These are phyloP conservation scores for Tragulus kanchil DNA, from an alignment of 2,113 vertebrate genomes.

Conservation along the genomic window DNA sequence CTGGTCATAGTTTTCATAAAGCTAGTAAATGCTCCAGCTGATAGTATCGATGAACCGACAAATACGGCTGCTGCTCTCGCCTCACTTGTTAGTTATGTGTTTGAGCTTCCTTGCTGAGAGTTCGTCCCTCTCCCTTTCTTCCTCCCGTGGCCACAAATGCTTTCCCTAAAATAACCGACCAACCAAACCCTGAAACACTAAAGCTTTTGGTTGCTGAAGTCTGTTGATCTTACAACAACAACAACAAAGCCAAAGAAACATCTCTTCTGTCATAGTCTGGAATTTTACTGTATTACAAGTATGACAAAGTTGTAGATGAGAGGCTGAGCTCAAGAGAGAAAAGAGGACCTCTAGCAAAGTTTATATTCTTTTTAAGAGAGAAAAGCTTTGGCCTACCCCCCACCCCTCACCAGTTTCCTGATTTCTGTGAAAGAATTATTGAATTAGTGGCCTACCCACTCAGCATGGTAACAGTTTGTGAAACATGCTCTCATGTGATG, in stretches of 20 bases:
- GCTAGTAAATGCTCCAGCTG: constrained; percentile 87
- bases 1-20: constrained; percentile 88
- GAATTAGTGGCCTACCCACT: constrained; percentile 34
- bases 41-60: constrained; percentile 85
- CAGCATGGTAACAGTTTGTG: neutral
- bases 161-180: constrained; percentile 71
- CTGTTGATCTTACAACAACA: constrained; percentile 74
- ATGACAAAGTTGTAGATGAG: constrained; percentile 77
- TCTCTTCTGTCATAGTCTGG: constrained; percentile 81
- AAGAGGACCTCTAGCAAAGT: constrained; percentile 56
- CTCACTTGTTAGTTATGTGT: constrained; percentile 89
- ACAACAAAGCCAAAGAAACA: constrained; percentile 76
- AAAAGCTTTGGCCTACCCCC: constrained; percentile 13
- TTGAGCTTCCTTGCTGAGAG: constrained; percentile 88
- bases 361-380: constrained; percentile 51
- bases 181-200: constrained; percentile 69
- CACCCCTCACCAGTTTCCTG: constrained; percentile 27
- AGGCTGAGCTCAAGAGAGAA: constrained; percentile 81
- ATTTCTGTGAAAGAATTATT: constrained; percentile 71
- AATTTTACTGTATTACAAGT: constrained; percentile 82
- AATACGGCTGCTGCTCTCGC: constrained; percentile 88
- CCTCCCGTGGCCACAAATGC: constrained; percentile 84
- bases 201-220: constrained; percentile 83
- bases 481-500: constrained; percentile 33
- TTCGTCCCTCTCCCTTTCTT: constrained; percentile 87